Conservation (phyloP, 2,797 vertebrate genomes). For the Australoheros facetus region DNA sequence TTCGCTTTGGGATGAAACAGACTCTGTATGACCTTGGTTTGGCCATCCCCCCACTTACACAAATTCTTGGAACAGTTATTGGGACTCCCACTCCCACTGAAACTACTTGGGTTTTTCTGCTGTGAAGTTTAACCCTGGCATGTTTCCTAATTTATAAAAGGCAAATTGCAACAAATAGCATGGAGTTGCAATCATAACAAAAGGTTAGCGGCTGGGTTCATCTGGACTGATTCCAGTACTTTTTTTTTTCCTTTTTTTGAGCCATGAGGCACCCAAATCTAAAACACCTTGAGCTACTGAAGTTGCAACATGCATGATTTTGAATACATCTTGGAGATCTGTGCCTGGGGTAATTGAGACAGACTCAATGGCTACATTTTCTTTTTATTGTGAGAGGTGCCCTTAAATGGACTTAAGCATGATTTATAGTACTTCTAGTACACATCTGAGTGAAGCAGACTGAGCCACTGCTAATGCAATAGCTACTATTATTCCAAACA, state of each 20-base stretch:
- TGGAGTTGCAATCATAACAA: conserved; percentile 20
- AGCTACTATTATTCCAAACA: background rate
- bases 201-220: conserved; percentile 17
- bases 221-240: background rate
- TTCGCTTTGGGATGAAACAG: conserved; percentile 62
- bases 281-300: conserved; percentile 1
- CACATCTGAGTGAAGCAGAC: background rate
- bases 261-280: background rate
- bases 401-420: background rate
- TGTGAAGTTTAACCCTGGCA: conserved; percentile 14
- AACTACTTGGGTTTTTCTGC: conserved; percentile 25
- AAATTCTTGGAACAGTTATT: conserved; percentile 50
- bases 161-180: background rate
- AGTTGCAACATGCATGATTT: conserved; percentile 2
- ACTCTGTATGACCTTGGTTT: conserved; percentile 58
- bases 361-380: conserved; percentile 30
- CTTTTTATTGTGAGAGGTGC: conserved; percentile 10
- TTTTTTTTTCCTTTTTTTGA: background rate
- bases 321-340: background rate
- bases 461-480: background rate
- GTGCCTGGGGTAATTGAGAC: background rate
- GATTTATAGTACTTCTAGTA: background rate
- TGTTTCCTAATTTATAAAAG: conserved; percentile 29
- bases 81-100: conserved; percentile 44
- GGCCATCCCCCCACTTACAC: conserved; percentile 27